Evolutionary conservation across 2,888 invertebrate species (phyloP).

Genomic region (Epistrophe grossulariae): DNA sequence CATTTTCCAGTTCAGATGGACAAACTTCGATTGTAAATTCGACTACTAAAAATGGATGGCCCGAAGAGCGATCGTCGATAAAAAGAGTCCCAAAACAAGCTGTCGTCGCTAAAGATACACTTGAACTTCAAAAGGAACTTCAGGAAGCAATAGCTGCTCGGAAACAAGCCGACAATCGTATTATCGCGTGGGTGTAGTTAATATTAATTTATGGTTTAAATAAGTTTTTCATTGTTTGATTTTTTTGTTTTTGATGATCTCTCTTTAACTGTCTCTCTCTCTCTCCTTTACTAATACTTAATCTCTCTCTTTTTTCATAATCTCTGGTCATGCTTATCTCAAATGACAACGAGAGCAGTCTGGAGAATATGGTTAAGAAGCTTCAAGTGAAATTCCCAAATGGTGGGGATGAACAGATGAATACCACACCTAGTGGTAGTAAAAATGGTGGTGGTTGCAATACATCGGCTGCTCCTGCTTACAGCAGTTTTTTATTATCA

Average conservation of each 20-base stretch:
- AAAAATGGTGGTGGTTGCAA: constrained; percentile 71
- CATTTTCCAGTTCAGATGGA: constrained; percentile 79
- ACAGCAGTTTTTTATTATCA: constrained; percentile 62
- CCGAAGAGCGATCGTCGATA: constrained; percentile 45
- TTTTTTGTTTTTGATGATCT: constrained; percentile 73
- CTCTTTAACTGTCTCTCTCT: constrained; percentile 25
- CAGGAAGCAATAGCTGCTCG: constrained; percentile 82
- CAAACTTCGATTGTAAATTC: constrained; percentile 70
- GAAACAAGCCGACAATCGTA: constrained; percentile 83
- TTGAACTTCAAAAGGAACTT: constrained; percentile 82
- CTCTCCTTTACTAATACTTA: constrained; percentile 76
- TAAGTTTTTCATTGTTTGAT: constrained; percentile 42
- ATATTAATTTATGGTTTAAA: constrained; percentile 66
- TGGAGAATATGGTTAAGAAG: constrained; percentile 83
- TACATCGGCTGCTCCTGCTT: constrained; percentile 66
- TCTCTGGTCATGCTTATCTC: constrained; percentile 77
- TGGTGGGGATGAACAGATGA: constrained; percentile 77
- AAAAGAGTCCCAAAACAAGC: constrained; percentile 75
- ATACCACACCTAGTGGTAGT: constrained; percentile 59
- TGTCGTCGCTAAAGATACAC: constrained; percentile 75
- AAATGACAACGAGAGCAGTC: constrained; percentile 77
- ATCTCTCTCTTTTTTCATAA: constrained; percentile 77
- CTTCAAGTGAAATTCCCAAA: constrained; percentile 79
- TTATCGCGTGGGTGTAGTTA: constrained; percentile 84
- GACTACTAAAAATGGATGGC: constrained; percentile 61